Evolutionary conservation across 1,140 invertebrate genomes (phyloP), one percentile per base, ranked within the genome.

Genomic region (Brachionus koreanus): DNA sequence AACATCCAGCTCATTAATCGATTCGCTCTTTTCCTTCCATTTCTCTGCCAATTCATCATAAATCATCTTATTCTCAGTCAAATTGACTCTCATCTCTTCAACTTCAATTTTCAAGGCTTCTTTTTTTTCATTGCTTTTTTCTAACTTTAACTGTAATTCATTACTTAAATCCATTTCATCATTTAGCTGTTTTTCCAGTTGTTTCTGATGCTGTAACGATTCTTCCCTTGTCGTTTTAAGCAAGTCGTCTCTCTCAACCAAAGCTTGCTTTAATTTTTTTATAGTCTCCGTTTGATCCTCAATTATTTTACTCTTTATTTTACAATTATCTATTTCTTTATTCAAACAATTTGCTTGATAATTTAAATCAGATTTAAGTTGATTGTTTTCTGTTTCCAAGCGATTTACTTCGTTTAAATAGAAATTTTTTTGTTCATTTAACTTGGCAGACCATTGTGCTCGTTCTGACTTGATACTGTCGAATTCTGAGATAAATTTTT

Each of bases 211-310:
- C 6, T 79, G 35, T 23, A 79, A 65, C 5, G 52, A 39, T n/a
- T 79, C 46, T 42, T 79, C 76, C 10, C 76, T 16, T 2, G 13
- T 42, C 10, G 19, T 16, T 37, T 79, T 79, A 5, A 79, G 33
- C 52, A 79, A 29, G 19, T 79, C 76, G 49, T 79, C 76, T 19
- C 76, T 39, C 25, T 79, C 76, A 25, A 79, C 16, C 25, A 79
- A 13, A 10, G 29, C 76, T 19, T 79, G 52, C n/a, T 79, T 79
- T 7, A 79, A 42, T 19, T 79, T 79, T 65, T 79, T 79, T 0
- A 79, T 61, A 39, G 76, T 79, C 29, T 79, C 76, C 16, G 49
- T 79, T 13, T 79, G 76, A 29, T 79, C 76, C 19, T 79, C 76
- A 5, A 79, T 79, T 25, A 79, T 79, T 37, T 79, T 79, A 29